phyloP scores from a whole-genome alignment of 2,797 vertebrate species.

The Amphiprion clarkii region DNA sequence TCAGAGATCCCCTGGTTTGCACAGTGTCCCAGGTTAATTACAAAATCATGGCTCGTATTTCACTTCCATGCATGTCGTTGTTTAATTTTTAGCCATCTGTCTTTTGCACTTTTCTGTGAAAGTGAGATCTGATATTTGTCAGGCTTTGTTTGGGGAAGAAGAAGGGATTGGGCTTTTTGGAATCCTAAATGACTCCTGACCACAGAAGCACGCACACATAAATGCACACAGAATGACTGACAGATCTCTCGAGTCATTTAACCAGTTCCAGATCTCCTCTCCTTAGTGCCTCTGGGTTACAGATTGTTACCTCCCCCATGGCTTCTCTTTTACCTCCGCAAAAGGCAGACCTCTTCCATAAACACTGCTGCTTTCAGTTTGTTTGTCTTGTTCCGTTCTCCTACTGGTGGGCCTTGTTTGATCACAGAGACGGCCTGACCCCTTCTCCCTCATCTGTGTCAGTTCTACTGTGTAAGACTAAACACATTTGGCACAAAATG shows the following conservation, averaged over 20 bases:
- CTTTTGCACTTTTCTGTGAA: slow-evolving; percentile 19
- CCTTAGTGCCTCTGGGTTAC: slow-evolving; percentile 35
- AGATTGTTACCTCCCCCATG: slow-evolving; percentile 30
- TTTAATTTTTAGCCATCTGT: slow-evolving; percentile 6
- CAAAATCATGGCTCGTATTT: slow-evolving; percentile 17
- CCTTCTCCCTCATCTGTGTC: neutral
- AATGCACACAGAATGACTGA: slow-evolving; percentile 55
- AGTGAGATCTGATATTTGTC: slow-evolving; percentile 24
- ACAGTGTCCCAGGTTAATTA: slow-evolving; percentile 20
- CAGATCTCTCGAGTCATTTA: slow-evolving; percentile 50
- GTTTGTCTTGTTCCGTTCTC: slow-evolving; percentile 49
- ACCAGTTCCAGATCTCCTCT: slow-evolving; percentile 59
- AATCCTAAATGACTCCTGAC: slow-evolving; percentile 33
- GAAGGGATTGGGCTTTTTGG: slow-evolving; percentile 10
- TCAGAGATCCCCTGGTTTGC: slow-evolving; percentile 8
- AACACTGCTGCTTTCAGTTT: slow-evolving; percentile 55
- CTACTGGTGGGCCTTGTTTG: slow-evolving; percentile 39
- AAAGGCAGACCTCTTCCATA: slow-evolving; percentile 45
- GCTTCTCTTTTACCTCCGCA: slow-evolving; percentile 46
- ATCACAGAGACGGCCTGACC: slow-evolving; percentile 41
- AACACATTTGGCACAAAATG: slow-evolving; percentile 20
- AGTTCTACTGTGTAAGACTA: slow-evolving; percentile 14
- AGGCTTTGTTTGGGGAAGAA: neutral
- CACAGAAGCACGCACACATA: slow-evolving; percentile 26
- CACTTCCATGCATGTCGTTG: neutral